These are phyloP conservation scores for Ormyrus rosae DNA, from an alignment of 2,888 invertebrate species.

Conservation along the genomic window DNA sequence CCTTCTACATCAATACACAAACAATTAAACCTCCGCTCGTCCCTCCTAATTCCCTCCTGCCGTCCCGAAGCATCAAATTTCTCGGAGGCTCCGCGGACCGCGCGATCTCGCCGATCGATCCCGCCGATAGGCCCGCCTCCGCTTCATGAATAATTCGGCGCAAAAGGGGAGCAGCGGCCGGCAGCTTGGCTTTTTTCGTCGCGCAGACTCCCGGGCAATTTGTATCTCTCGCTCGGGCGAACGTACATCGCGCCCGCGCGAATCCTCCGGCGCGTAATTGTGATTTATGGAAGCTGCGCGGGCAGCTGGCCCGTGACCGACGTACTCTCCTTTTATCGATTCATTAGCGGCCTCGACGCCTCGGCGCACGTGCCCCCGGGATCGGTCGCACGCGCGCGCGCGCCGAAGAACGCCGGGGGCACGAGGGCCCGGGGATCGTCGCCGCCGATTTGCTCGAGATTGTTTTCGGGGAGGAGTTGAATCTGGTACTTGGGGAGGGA, in stretches of 20 bases:
- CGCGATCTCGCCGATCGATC: constrained; percentile 7
- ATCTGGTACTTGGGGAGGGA: too few relatives aligned
- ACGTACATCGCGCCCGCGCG: constrained; percentile 43
- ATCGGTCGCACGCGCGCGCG: not conserved
- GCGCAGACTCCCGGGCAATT: not conserved
- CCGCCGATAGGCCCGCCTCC: constrained; percentile 1
- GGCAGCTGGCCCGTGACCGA: constrained; percentile 43
- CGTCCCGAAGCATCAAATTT: too few relatives aligned
- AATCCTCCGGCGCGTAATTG: constrained; percentile 65
- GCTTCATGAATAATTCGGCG: constrained; percentile 29
- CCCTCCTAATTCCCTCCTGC: too few relatives aligned
- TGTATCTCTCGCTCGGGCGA: constrained; percentile 12
- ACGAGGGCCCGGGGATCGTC: not conserved
- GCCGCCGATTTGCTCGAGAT: too few relatives aligned
- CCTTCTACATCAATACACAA: too few relatives aligned
- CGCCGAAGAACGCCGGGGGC: not conserved
- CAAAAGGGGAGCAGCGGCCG: not conserved
- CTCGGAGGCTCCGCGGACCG: too few relatives aligned
- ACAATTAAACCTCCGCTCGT: too few relatives aligned
- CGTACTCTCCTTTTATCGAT: constrained; percentile 65
- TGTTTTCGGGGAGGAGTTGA: too few relatives aligned
- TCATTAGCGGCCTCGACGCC: constrained; percentile 61
- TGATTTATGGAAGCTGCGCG: constrained; percentile 67
- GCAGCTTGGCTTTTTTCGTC: constrained; percentile 7
- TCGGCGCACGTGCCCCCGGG: not conserved